Evolutionary conservation across 2,113 vertebrate species (phyloP).

Genomic region (Nansenia antarctica): DNA sequence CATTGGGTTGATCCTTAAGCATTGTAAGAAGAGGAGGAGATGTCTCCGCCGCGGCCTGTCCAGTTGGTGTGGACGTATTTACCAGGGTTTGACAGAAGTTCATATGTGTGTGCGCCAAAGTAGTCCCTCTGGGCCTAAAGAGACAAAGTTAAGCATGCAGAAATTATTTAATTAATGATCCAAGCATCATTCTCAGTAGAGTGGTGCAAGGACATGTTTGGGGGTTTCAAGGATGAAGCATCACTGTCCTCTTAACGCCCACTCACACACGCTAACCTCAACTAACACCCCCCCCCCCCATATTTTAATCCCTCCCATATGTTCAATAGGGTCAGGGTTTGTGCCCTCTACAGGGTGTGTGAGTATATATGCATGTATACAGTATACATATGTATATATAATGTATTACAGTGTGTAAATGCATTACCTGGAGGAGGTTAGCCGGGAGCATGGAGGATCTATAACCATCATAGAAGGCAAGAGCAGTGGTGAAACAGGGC

Average conservation of each 20-base stretch:
- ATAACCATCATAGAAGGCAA: slow-evolving; percentile 97
- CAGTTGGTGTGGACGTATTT: slow-evolving; percentile 92
- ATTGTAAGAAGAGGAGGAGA: slow-evolving; percentile 93
- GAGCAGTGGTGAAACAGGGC: slow-evolving; percentile 95
- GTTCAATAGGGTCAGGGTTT: not conserved
- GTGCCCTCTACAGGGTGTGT: not conserved
- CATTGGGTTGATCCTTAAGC: slow-evolving; percentile 67
- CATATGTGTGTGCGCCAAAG: slow-evolving; percentile 96
- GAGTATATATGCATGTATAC: too few relatives aligned
- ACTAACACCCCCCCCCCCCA: not conserved
- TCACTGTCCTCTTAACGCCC: not conserved
- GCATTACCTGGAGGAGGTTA: slow-evolving; percentile 91
- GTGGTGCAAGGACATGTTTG: not conserved
- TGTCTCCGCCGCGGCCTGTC: slow-evolving; percentile 90
- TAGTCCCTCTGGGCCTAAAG: slow-evolving; percentile 94
- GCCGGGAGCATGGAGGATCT: slow-evolving; percentile 87
- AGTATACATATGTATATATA: too few relatives aligned
- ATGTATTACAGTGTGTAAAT: not conserved
- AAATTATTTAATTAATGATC: too few relatives aligned
- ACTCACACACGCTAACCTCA: not conserved
- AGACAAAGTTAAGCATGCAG: not conserved
- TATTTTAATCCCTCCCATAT: slow-evolving; percentile 36
- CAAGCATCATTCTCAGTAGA: not conserved
- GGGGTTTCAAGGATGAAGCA: not conserved
- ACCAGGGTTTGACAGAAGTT: slow-evolving; percentile 85